Evolutionary conservation across 2,113 vertebrate genomes (phyloP).

Genomic region (Barbus barbus): DNA sequence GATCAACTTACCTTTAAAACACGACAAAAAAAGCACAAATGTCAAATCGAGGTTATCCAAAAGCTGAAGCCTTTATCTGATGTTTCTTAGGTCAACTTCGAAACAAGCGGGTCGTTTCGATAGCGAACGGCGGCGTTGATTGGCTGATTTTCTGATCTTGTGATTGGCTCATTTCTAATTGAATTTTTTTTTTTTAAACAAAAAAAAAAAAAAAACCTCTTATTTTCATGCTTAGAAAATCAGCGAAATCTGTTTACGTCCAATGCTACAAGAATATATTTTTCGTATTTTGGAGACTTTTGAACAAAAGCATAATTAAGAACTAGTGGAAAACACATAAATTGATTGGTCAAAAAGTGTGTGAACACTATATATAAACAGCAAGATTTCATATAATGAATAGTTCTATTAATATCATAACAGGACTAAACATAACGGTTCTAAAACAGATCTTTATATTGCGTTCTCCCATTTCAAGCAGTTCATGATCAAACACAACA

Average conservation of each 20-base stretch:
- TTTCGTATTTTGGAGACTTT: too few species aligned
- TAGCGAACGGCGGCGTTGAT: background rate
- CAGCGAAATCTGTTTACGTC: too few species aligned
- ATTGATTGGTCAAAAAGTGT: background rate
- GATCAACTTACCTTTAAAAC: background rate
- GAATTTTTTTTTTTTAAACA: too few species aligned
- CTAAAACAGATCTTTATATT: background rate
- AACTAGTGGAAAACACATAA: background rate
- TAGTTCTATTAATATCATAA: background rate
- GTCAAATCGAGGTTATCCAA: background rate
- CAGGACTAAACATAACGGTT: background rate
- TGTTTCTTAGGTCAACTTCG: background rate
- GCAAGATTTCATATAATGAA: background rate
- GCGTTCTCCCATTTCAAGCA: background rate
- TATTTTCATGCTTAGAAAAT: too few species aligned
- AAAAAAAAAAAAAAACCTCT: too few species aligned
- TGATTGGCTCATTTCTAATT: background rate
- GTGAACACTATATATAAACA: too few species aligned
- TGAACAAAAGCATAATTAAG: too few species aligned
- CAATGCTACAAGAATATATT: too few species aligned
- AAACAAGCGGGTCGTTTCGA: background rate
- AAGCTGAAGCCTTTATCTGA: background rate
- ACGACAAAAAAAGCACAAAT: background rate
- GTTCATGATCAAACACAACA: background rate
- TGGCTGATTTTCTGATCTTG: background rate